These are phyloP conservation scores for Heliconius aoede DNA, from an alignment of 2,888 invertebrate species.

Conservation along the genomic window DNA sequence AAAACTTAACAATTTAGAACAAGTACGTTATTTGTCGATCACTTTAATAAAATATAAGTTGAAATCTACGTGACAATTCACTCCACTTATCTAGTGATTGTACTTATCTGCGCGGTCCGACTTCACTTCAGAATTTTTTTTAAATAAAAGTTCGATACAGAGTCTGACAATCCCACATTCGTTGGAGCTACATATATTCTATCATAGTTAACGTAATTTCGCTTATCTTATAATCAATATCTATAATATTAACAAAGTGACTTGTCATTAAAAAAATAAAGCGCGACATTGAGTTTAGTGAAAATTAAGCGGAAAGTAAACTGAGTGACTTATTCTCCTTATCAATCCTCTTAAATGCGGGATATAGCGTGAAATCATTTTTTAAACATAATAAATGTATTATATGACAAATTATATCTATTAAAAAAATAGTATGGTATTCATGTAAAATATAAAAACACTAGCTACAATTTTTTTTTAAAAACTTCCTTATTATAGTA, in stretches of 20 bases:
- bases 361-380: no score
- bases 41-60: no score
- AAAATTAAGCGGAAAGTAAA: no score
- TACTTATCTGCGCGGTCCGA: background rate
- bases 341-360: no score
- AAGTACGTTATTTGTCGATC: no score
- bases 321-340: no score
- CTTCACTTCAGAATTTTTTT: background rate
- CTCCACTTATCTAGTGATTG: background rate
- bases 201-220: background rate
- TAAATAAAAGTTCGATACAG: background rate
- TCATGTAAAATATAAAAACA: background rate
- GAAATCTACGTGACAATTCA: no score
- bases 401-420: background rate
- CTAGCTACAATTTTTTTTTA: conserved; percentile 9
- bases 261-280: background rate
- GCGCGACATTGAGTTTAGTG: background rate
- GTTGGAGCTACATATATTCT: background rate
- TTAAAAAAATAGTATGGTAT: background rate
- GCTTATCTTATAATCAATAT: background rate
- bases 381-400: no score
- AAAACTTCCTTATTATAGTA: conserved; percentile 38
- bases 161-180: no score
- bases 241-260: background rate
- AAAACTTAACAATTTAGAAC: no score